Evolutionary conservation across 2,113 vertebrate species (phyloP).

Genomic region (Brachyhypopomus occidentalis): DNA sequence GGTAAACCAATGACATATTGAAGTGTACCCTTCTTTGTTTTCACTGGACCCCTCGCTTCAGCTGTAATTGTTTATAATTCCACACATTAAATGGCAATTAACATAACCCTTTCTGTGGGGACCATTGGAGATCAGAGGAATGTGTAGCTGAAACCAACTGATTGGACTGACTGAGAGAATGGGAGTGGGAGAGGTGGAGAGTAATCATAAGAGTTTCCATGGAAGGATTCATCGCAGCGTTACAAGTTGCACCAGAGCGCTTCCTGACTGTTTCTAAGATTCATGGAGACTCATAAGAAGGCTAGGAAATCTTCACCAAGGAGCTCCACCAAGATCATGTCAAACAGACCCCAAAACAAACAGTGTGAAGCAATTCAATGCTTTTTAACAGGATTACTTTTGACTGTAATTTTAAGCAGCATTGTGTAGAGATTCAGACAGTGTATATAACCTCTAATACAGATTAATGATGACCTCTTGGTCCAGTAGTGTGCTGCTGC

Average conservation of each 20-base stretch:
- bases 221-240: constrained; percentile 62
- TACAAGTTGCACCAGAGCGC: constrained; percentile 43
- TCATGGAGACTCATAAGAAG: constrained; percentile 13
- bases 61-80: constrained; percentile 58
- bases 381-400: neutral
- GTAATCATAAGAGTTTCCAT: constrained; percentile 74
- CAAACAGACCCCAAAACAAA: neutral
- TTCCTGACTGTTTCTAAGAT: constrained; percentile 4
- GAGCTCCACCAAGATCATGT: constrained; percentile 11
- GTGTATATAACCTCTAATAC: neutral
- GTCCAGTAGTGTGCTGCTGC: neutral
- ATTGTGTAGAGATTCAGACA: neutral
- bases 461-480: neutral
- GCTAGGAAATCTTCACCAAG: constrained; percentile 55
- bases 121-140: constrained; percentile 62
- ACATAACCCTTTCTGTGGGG: constrained; percentile 61
- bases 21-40: constrained; percentile 40
- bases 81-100: constrained; percentile 58
- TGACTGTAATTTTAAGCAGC: neutral
- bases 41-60: neutral
- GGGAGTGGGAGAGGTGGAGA: constrained; percentile 53
- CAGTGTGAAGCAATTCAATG: neutral
- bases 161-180: constrained; percentile 56
- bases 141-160: constrained; percentile 55
- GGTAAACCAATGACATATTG: constrained; percentile 48